These are phyloP conservation scores for Pollenia griseotomentosa DNA, from an alignment of 2,888 invertebrate species.

Conservation along the genomic window DNA sequence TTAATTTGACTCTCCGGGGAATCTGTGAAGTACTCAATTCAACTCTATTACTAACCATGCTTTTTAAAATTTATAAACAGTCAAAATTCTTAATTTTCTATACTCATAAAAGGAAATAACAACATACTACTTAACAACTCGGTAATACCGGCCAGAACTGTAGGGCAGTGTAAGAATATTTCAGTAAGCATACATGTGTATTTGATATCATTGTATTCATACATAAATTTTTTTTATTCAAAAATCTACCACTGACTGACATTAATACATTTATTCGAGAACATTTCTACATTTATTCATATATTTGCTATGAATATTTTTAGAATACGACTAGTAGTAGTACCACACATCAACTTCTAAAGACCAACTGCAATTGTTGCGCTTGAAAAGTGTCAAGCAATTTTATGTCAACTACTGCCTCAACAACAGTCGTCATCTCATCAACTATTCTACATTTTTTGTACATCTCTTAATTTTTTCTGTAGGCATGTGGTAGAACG, in stretches of 20 bases:
- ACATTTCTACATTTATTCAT: slow-evolving; percentile 6
- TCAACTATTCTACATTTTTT: slow-evolving; percentile 29
- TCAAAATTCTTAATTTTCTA: too few species aligned
- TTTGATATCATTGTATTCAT: background rate
- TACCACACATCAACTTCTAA: slow-evolving; percentile 22
- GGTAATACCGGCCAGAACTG: too few species aligned
- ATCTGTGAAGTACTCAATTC: too few species aligned
- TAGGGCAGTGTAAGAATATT: too few species aligned
- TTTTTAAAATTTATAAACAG: too few species aligned
- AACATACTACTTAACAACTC: too few species aligned
- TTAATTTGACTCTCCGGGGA: too few species aligned
- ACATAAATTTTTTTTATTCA: slow-evolving; percentile 39
- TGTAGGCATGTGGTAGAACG: background rate
- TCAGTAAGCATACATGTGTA: background rate
- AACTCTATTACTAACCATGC: too few species aligned
- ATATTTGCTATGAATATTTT: slow-evolving; percentile 2
- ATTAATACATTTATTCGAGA: slow-evolving; percentile 34
- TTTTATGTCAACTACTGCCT: slow-evolving; percentile 66
- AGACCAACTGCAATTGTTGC: slow-evolving; percentile 56
- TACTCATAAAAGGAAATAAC: too few species aligned
- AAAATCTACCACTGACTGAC: slow-evolving; percentile 43
- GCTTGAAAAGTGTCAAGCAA: slow-evolving; percentile 68
- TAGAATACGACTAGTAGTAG: background rate
- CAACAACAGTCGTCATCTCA: slow-evolving; percentile 54
- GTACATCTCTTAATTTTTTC: slow-evolving; percentile 28